These are phyloP conservation scores for Apostichopus californicus DNA, from an alignment of 35 echinoderm and acorn worm species.

Conservation along the genomic window DNA sequence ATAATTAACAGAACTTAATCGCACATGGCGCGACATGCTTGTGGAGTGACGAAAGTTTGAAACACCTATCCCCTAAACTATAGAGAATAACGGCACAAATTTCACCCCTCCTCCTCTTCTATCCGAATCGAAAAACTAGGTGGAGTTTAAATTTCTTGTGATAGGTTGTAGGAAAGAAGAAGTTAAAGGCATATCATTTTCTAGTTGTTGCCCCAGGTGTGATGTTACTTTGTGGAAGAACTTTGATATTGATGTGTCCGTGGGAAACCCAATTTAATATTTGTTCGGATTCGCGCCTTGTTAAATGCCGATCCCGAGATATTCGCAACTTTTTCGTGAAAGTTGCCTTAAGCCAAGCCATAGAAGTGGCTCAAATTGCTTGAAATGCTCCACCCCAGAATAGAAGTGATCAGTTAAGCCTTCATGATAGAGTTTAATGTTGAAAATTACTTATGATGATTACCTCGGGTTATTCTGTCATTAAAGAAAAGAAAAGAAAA, in stretches of 20 bases:
- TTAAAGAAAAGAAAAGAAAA: no score
- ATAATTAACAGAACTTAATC: no score
- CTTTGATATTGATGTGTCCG: conserved; percentile 34
- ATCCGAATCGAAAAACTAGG: no score
- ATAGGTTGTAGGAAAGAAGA: neutral
- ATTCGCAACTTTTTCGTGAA: conserved; percentile 17
- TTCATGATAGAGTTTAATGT: neutral
- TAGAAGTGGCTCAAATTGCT: conserved; percentile 4
- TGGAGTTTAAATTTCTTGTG: no score
- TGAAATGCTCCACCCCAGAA: neutral
- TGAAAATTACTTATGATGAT: no score
- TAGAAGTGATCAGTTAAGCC: neutral
- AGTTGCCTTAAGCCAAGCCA: conserved; percentile 6
- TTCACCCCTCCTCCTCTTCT: no score
- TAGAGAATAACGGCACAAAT: no score
- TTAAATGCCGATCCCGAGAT: conserved; percentile 13
- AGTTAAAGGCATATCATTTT: conserved; percentile 4
- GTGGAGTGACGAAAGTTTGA: no score
- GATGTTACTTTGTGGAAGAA: conserved; percentile 52
- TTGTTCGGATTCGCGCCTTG: conserved; percentile 21
- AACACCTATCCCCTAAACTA: no score
- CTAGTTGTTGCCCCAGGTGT: conserved; percentile 42
- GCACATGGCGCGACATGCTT: no score
- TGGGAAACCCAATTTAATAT: conserved; percentile 48
- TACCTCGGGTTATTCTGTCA: no score